These are phyloP conservation scores for Eudorcas thomsonii DNA, from an alignment of 2,113 vertebrate species.

Conservation along the genomic window DNA sequence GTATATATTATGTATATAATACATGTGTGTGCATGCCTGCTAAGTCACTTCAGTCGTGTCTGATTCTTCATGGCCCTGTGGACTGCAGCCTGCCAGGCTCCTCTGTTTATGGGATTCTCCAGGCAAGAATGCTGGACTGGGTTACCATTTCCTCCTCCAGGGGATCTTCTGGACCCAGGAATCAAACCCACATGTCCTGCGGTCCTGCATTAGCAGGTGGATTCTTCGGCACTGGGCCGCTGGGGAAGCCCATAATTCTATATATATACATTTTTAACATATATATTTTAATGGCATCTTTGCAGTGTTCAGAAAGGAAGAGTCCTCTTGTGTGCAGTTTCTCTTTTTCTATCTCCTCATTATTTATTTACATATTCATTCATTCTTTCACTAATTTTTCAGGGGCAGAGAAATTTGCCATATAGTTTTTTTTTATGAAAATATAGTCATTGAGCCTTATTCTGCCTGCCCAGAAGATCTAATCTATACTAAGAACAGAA, in stretches of 20 bases:
- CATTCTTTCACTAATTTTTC: not conserved
- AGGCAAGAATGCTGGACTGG: not conserved
- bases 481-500: not conserved
- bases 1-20: not conserved
- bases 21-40: not conserved
- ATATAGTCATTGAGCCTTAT: not conserved
- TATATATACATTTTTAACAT: not conserved
- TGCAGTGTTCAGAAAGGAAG: not conserved
- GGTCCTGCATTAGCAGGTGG: not conserved
- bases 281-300: not conserved
- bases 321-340: not conserved
- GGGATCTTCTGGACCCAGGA: not conserved
- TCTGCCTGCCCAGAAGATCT: not conserved
- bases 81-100: not conserved
- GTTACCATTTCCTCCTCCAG: not conserved
- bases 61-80: not conserved
- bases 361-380: not conserved
- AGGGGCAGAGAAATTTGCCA: not conserved
- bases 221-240: not conserved
- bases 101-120: not conserved
- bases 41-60: not conserved
- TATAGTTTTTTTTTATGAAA: not conserved
- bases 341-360: not conserved
- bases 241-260: not conserved
- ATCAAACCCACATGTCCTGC: not conserved